Conservation (phyloP, 2,888 invertebrate species). For the Drosophila incognita region DNA sequence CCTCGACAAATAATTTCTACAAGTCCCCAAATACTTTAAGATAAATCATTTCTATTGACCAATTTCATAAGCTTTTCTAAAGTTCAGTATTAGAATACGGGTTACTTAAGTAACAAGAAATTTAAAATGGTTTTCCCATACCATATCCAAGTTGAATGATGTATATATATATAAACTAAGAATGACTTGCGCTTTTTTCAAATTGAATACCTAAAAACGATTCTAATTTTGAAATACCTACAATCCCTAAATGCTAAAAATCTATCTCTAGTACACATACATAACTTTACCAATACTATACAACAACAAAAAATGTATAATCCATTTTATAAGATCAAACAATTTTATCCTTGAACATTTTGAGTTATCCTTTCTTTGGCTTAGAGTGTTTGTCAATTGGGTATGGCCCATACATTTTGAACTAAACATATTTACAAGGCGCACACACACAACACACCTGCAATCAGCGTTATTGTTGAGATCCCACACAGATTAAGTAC, state of each 20-base stretch:
- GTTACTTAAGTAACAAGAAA: background rate
- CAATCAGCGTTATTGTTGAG: conserved; percentile 50
- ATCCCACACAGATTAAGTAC: conserved; percentile 73
- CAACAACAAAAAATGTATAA: background rate
- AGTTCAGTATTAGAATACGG: background rate
- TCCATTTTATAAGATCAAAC: background rate
- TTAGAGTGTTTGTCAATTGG: conserved; percentile 49
- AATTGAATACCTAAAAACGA: background rate
- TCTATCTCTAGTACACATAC: background rate
- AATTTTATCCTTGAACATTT: background rate
- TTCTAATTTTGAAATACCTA: background rate
- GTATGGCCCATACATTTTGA: conserved; percentile 23
- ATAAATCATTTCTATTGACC: background rate
- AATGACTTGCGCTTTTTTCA: background rate
- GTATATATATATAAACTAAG: background rate
- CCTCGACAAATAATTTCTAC: background rate
- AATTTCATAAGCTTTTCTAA: background rate
- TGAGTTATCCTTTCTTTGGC: background rate
- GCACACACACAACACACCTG: conserved; percentile 47
- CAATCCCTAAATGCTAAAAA: conserved; percentile 4
- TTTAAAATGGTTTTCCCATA: background rate
- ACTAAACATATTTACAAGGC: conserved; percentile 38
- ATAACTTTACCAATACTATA: background rate
- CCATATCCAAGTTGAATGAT: background rate
- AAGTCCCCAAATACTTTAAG: background rate